phyloP scores from a whole-genome alignment of 1,140 invertebrate species.

The Drosophila grimshawi region DNA sequence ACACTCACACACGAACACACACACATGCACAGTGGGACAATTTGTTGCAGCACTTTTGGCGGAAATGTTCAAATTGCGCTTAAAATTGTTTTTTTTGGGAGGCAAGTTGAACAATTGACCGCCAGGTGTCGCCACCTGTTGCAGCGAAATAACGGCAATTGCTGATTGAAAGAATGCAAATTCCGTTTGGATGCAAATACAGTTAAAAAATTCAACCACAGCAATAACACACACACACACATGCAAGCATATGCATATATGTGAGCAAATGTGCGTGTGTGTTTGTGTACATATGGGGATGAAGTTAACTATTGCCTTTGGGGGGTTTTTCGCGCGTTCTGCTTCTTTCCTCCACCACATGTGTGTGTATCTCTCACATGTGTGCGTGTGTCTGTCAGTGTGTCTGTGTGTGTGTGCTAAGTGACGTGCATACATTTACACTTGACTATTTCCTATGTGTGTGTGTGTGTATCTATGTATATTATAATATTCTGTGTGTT shows the following conservation, averaged over 20 bases:
- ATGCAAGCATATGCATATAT: neutral
- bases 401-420: slow-evolving; percentile 39
- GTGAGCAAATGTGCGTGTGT: slow-evolving; percentile 2
- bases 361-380: slow-evolving; percentile 9
- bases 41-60: neutral
- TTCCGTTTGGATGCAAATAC: neutral
- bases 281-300: slow-evolving; percentile 40
- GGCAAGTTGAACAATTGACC: slow-evolving; percentile 22
- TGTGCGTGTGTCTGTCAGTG: slow-evolving; percentile 8
- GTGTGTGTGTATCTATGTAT: slow-evolving; percentile 62
- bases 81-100: neutral
- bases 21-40: neutral
- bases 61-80: slow-evolving; percentile 4
- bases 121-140: slow-evolving; percentile 44
- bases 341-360: neutral
- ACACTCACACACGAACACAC: slow-evolving; percentile 1
- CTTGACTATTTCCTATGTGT: slow-evolving; percentile 51
- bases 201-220: slow-evolving; percentile 45
- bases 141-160: slow-evolving; percentile 15
- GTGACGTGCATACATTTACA: slow-evolving; percentile 56
- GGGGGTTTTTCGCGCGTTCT: slow-evolving; percentile 19
- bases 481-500: slow-evolving; percentile 38
- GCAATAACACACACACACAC: slow-evolving; percentile 10
- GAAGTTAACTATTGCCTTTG: slow-evolving; percentile 51
- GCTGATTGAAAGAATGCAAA: slow-evolving; percentile 13